Evolutionary conservation across 1,140 invertebrate genomes (phyloP), one percentile per base, ranked within the genome.

Genomic region (Cydia amplana): DNA sequence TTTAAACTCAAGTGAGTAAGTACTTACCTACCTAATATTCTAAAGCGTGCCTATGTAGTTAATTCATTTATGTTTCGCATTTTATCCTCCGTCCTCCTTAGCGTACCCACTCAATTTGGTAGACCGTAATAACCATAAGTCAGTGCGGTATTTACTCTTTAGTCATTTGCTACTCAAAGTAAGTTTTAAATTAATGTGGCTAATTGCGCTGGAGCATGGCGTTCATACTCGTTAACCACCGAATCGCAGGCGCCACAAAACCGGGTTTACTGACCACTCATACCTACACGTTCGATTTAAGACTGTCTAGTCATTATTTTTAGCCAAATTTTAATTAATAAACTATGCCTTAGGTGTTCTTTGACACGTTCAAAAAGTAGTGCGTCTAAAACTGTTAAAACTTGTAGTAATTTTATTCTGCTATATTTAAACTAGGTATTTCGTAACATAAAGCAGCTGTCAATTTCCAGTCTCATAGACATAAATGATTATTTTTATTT

Each of bases 121-220:
- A 16, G 43, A 46, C 43, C 4, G 14, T 16, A 14, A 46, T 46
- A 46, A 46, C 43, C 43, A 46, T 46, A 51, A 51, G 49, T 51
- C 49, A 51, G n/a, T 46, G 14, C 43, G 2, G 43, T 46, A 12
- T 43, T 43, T 43, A 43, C 10, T 51, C 46, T 51, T 51, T 18
- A 51, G 49, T 18, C n/a, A 46, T 9, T 14, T 49, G 16, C n/a
- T n/a, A 51, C n/a, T 51, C 12, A 51, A 51, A 51, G n/a, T n/a
- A 51, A 51, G 49, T 51, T 51, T 49, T 51, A 51, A 51, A 51
- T 51, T 51, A 51, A 51, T 51, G 49, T 51, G n/a, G n/a, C 49
- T 51, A 51, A 51, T 51, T 51, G 49, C 49, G n/a, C 49, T 18
- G 49, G 49, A 18, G 49, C 49, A 51, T 51, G 6, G 16, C 49